These are phyloP conservation scores for Rhabdomys dilectus DNA, from an alignment of 2,113 vertebrate genomes.

Conservation along the genomic window DNA sequence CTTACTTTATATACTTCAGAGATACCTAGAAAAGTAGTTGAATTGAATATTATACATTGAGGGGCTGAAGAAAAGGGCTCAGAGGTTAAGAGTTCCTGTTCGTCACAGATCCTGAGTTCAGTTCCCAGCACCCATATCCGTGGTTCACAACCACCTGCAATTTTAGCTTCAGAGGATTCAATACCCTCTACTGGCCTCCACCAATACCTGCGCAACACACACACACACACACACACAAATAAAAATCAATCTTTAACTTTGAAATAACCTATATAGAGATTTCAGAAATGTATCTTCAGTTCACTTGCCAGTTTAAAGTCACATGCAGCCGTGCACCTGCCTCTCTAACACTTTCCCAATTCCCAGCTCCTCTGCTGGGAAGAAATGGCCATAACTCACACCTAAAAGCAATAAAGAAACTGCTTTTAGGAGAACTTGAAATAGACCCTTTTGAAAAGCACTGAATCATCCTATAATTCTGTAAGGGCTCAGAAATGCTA, in stretches of 20 bases:
- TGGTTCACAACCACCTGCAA: not conserved
- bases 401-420: constrained; percentile 56
- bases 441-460: constrained; percentile 55
- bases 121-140: not conserved
- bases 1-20: too few relatives aligned
- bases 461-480: constrained; percentile 55
- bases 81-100: not conserved
- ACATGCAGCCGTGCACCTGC: not conserved
- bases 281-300: constrained; percentile 21
- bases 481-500: constrained; percentile 21
- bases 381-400: constrained; percentile 41
- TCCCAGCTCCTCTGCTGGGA: not conserved
- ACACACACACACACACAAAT: too few relatives aligned
- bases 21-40: not conserved
- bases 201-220: too few relatives aligned
- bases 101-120: not conserved
- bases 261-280: not conserved
- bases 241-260: not conserved
- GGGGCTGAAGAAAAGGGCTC: not conserved
- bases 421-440: constrained; percentile 50
- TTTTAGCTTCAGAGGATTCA: not conserved
- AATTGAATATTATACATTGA: not conserved
- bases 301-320: constrained; percentile 37
- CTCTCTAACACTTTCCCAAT: not conserved
- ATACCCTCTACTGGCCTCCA: not conserved